These are phyloP conservation scores for Drepana arcuata DNA, from an alignment of 1,140 invertebrate species.

Conservation along the genomic window DNA sequence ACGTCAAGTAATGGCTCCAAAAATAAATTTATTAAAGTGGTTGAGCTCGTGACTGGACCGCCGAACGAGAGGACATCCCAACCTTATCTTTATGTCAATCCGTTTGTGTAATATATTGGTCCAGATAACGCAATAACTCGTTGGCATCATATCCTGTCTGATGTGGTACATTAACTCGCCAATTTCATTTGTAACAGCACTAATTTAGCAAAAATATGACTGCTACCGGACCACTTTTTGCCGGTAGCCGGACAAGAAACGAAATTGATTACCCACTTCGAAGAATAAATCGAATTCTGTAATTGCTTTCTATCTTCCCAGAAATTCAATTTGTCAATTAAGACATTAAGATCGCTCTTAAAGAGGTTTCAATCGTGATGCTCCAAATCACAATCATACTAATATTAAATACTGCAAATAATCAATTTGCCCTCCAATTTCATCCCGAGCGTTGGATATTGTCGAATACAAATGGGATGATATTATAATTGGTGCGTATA, in stretches of 20 bases:
- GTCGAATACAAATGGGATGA: constrained; percentile 28
- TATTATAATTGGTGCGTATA: constrained; percentile 47
- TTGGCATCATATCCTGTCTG: constrained; percentile 44
- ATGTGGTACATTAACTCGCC: constrained; percentile 7
- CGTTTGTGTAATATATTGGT: constrained; percentile 44
- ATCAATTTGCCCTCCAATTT: constrained; percentile 47
- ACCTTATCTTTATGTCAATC: constrained; percentile 47
- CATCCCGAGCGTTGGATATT: constrained; percentile 25
- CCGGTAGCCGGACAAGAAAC: constrained; percentile 13
- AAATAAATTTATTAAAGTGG: constrained; percentile 59
- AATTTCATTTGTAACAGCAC: constrained; percentile 11
- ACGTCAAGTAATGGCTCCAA: constrained; percentile 37
- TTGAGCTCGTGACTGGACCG: constrained; percentile 56
- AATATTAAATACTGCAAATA: constrained; percentile 51
- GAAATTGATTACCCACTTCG: constrained; percentile 18
- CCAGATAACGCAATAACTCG: constrained; percentile 37
- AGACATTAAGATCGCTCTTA: constrained; percentile 28
- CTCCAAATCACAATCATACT: constrained; percentile 41
- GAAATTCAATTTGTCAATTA: constrained; percentile 32
- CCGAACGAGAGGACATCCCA: constrained; percentile 24
- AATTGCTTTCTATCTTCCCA: constrained; percentile 20
- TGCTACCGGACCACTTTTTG: constrained; percentile 17
- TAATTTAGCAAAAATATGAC: constrained; percentile 9
- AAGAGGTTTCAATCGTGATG: constrained; percentile 32
- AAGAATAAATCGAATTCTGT: constrained; percentile 15